These are phyloP conservation scores for Marmota monax DNA, from an alignment of 2,113 vertebrate genomes.

Conservation along the genomic window DNA sequence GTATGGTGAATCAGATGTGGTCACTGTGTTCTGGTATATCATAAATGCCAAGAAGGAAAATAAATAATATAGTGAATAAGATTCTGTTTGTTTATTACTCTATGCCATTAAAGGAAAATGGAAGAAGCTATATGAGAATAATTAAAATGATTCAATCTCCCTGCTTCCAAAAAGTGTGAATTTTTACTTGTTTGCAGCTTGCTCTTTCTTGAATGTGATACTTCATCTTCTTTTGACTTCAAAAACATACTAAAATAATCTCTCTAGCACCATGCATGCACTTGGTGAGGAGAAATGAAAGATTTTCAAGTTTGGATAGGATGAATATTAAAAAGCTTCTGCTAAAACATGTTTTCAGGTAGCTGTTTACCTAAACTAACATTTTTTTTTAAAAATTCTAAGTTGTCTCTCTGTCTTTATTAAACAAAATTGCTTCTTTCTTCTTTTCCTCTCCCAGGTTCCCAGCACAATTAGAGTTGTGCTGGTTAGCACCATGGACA, in stretches of 20 bases:
- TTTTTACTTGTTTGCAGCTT: constrained; percentile 39
- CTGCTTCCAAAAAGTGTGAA: constrained; percentile 13
- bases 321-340: background rate
- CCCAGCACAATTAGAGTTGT: background rate
- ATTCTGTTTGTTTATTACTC: constrained; percentile 59
- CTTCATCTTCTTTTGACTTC: constrained; percentile 36
- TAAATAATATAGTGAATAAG: constrained; percentile 73
- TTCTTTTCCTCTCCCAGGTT: background rate
- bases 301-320: background rate
- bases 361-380: background rate
- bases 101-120: constrained; percentile 60
- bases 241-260: constrained; percentile 17
- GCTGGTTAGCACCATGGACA: constrained; percentile 41
- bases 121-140: background rate
- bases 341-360: constrained; percentile 45
- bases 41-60: constrained; percentile 69
- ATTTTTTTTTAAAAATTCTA: background rate
- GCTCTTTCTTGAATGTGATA: background rate
- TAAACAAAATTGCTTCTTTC: background rate
- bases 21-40: constrained; percentile 74
- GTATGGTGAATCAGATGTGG: constrained; percentile 74
- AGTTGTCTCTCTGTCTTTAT: fast-evolving
- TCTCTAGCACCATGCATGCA: background rate
- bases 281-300: background rate
- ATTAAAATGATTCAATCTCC: constrained; percentile 47